Evolutionary conservation across 2,113 vertebrate genomes (phyloP).

Genomic region (Herpailurus yagouaroundi): DNA sequence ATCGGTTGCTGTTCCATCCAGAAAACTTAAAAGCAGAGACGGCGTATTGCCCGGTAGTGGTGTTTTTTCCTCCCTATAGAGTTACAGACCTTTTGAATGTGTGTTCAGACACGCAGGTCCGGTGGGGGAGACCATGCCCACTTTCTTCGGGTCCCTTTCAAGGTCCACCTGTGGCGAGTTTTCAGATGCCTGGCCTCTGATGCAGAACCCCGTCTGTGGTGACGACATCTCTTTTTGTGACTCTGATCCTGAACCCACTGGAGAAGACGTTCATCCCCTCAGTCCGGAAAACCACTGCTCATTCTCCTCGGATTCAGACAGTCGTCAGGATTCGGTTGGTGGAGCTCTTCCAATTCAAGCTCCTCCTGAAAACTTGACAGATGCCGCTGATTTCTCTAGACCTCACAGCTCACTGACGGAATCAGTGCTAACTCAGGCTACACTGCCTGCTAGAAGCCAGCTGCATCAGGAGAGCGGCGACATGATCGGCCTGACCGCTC

Average conservation of each 20-base stretch:
- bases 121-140: conserved; percentile 83
- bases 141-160: conserved; percentile 85
- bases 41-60: not conserved
- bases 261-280: conserved; percentile 77
- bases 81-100: conserved; percentile 18
- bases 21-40: not conserved
- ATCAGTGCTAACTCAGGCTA: conserved; percentile 41
- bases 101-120: conserved; percentile 82
- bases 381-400: conserved; percentile 62
- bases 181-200: conserved; percentile 88
- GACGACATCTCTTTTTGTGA: conserved; percentile 83
- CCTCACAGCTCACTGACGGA: not conserved
- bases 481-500: not conserved
- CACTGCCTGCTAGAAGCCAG: not conserved
- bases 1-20: not conserved
- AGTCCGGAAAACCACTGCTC: conserved; percentile 73
- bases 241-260: conserved; percentile 81
- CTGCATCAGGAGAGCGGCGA: conserved; percentile 43
- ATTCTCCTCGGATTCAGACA: conserved; percentile 58
- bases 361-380: conserved; percentile 66
- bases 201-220: conserved; percentile 79
- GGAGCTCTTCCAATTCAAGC: conserved; percentile 48
- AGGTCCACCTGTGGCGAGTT: conserved; percentile 82
- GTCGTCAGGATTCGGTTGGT: conserved; percentile 70
- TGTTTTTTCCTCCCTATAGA: not conserved